These are phyloP conservation scores for Ammodytes marinus DNA, from an alignment of 2,113 vertebrate genomes.

Conservation along the genomic window DNA sequence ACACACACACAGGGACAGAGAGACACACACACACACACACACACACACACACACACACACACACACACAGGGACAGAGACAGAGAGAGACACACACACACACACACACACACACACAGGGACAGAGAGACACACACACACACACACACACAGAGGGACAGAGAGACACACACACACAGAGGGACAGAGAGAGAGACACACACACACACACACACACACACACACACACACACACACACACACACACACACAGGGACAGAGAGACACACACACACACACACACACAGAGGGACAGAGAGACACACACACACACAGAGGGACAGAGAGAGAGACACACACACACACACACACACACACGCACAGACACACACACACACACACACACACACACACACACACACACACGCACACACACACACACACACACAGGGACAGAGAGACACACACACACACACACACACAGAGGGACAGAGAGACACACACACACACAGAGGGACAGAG, in stretches of 20 bases:
- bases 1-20: background rate
- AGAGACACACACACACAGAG: background rate
- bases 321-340: conserved; percentile 34
- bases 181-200: too few species aligned
- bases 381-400: conserved; percentile 2
- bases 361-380: background rate
- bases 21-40: conserved; percentile 33
- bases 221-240: conserved; percentile 21
- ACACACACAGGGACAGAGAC: too few species aligned
- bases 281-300: background rate
- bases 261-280: background rate
- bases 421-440: background rate
- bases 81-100: background rate
- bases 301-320: conserved; percentile 10
- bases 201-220: background rate
- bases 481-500: too few species aligned
- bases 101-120: conserved; percentile 5
- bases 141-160: background rate
- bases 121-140: conserved; percentile 33
- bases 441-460: conserved; percentile 1
- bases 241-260: background rate
- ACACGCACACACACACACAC: conserved; percentile 22
- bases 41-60: background rate
- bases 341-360: background rate
- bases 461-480: background rate